phyloP scores from a whole-genome alignment of 2,888 invertebrate species.

The Suillia variegata region DNA sequence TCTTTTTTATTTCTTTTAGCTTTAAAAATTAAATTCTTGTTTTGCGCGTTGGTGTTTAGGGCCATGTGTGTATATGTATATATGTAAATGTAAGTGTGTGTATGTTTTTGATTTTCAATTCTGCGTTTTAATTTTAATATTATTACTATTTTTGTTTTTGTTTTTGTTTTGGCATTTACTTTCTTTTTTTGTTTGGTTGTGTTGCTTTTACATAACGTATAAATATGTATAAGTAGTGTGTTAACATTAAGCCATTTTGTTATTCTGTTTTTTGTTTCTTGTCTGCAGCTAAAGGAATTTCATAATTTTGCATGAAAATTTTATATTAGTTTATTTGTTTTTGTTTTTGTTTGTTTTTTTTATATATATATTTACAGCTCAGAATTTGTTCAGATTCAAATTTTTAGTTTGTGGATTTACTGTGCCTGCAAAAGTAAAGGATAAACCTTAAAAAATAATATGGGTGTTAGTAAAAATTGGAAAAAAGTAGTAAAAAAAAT shows the following conservation, averaged over 20 bases:
- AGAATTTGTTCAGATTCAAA: conserved; percentile 35
- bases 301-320: conserved; percentile 24
- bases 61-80: conserved; percentile 1
- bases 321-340: conserved; percentile 7
- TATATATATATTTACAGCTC: conserved; percentile 48
- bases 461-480: conserved; percentile 62
- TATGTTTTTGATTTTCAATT: conserved; percentile 23
- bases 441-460: conserved; percentile 63
- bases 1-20: conserved; percentile 24
- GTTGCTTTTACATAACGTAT: conserved; percentile 5
- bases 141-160: too few relatives aligned
- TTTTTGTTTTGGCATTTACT: conserved; percentile 25
- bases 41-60: conserved; percentile 19
- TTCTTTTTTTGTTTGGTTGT: conserved; percentile 23
- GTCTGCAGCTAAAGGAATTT: background rate
- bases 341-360: conserved; percentile 24
- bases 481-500: conserved; percentile 59
- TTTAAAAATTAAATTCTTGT: conserved; percentile 23
- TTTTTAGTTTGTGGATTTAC: conserved; percentile 51
- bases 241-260: conserved; percentile 12
- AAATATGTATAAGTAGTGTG: conserved; percentile 23
- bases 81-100: conserved; percentile 9
- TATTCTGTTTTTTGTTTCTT: too few relatives aligned
- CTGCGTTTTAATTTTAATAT: conserved; percentile 14
- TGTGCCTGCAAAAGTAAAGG: conserved; percentile 63